phyloP scores from a whole-genome alignment of 1,140 invertebrate species.

The Fopius arisanus region DNA sequence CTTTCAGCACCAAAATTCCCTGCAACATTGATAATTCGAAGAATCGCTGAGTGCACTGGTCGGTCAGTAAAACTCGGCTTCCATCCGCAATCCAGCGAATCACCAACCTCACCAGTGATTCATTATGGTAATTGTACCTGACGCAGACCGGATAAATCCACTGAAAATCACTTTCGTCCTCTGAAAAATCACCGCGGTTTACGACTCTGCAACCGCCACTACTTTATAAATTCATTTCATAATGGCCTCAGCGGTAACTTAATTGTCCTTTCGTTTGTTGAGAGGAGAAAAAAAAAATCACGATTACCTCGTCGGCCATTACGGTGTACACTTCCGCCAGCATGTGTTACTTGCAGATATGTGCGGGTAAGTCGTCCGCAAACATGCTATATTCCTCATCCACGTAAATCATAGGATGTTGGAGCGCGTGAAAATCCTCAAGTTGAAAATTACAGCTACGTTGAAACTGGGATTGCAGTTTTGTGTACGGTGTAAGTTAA shows the following conservation, averaged over 20 bases:
- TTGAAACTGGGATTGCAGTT: neutral
- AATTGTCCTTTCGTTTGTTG: too few species aligned
- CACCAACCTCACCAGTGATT: neutral
- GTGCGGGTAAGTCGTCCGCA: neutral
- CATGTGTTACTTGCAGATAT: neutral
- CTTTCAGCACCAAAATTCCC: too few species aligned
- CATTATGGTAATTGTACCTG: slow-evolving; percentile 11
- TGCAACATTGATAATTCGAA: too few species aligned
- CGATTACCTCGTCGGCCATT: neutral
- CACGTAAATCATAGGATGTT: too few species aligned
- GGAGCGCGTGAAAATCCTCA: too few species aligned
- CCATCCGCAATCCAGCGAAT: neutral
- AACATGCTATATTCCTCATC: neutral
- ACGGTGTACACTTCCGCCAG: neutral
- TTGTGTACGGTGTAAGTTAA: too few species aligned
- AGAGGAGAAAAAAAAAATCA: too few species aligned
- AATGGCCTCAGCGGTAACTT: neutral
- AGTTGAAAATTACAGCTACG: neutral
- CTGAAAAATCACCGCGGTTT: neutral
- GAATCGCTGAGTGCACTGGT: too few species aligned
- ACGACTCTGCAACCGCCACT: neutral
- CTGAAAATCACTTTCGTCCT: slow-evolving; percentile 4
- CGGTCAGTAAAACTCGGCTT: too few species aligned
- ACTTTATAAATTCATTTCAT: neutral
- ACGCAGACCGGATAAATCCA: slow-evolving; percentile 14